These are phyloP conservation scores for Sinosuthora webbiana DNA, from an alignment of 2,113 vertebrate species.

Conservation along the genomic window DNA sequence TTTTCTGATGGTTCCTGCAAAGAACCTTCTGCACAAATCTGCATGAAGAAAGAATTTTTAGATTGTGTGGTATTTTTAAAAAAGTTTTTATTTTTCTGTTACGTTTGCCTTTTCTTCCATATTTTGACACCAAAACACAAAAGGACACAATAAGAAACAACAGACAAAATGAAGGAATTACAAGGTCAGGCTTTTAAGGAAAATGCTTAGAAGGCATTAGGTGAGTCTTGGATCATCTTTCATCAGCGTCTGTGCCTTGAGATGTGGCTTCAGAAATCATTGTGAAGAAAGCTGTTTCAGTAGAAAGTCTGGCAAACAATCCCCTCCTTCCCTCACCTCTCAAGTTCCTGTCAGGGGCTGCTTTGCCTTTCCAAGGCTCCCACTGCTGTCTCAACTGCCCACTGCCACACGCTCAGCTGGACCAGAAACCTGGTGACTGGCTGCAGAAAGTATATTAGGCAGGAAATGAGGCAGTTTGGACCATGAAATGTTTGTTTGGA, in stretches of 20 bases:
- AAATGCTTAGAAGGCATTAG: neutral
- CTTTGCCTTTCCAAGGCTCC: neutral
- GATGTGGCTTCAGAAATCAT: neutral
- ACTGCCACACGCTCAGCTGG: neutral
- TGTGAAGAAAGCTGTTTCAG: neutral
- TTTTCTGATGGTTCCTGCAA: neutral
- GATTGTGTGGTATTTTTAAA: neutral
- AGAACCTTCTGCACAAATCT: neutral
- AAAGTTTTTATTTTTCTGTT: neutral
- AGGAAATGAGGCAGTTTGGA: neutral
- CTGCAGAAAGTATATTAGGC: neutral
- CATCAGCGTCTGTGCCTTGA: neutral
- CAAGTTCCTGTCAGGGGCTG: no score
- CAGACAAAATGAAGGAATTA: neutral
- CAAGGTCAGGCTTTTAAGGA: neutral
- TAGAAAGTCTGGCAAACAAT: accelerated
- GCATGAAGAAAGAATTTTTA: neutral
- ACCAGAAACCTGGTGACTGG: accelerated
- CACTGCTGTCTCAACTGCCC: neutral
- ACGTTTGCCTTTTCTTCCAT: neutral
- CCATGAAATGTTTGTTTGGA: neutral
- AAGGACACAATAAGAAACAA: neutral
- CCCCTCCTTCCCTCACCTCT: neutral
- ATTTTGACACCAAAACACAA: neutral
- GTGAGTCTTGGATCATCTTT: neutral